These are phyloP conservation scores for Periophthalmus magnuspinnatus DNA, from an alignment of 2,797 vertebrate species.

Conservation along the genomic window DNA sequence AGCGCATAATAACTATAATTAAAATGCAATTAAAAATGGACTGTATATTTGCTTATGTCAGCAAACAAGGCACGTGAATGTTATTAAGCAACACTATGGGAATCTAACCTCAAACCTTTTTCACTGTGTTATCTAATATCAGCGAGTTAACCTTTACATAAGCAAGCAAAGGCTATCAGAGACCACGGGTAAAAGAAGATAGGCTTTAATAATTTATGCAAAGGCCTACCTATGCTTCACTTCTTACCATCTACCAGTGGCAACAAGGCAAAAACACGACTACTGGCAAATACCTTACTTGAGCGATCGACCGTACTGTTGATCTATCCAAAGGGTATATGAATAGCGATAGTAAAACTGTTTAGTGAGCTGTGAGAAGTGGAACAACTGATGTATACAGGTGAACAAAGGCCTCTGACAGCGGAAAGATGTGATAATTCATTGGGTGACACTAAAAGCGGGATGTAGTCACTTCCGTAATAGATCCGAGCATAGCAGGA, in stretches of 20 bases:
- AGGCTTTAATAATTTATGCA: constrained; percentile 76
- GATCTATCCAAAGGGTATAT: neutral
- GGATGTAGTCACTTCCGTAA: constrained; percentile 26
- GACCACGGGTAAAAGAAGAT: constrained; percentile 66
- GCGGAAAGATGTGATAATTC: constrained; percentile 50
- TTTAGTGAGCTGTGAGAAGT: constrained; percentile 10
- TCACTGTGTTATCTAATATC: constrained; percentile 30
- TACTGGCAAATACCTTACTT: constrained; percentile 28
- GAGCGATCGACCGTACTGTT: constrained; percentile 10
- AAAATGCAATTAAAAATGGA: constrained; percentile 33
- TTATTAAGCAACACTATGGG: constrained; percentile 12
- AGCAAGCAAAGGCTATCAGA: constrained; percentile 70
- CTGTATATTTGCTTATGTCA: constrained; percentile 20
- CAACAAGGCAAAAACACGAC: constrained; percentile 68
- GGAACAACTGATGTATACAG: constrained; percentile 39
- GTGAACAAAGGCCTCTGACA: constrained; percentile 51
- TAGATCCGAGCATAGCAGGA: constrained; percentile 19
- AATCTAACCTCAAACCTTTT: constrained; percentile 16
- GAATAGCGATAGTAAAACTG: neutral
- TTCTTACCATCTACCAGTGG: constrained; percentile 55
- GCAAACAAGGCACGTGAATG: constrained; percentile 34
- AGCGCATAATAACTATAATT: constrained; percentile 28
- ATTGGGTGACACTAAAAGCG: constrained; percentile 49
- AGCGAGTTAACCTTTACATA: constrained; percentile 48
- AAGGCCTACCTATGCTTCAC: constrained; percentile 59